A percentile compares a stretch with the other conserved stretches of the same genome.
These are phyloP conservation scores for Erebia palarica DNA, from an alignment of 2,888 invertebrate species.

Conservation along the genomic window DNA sequence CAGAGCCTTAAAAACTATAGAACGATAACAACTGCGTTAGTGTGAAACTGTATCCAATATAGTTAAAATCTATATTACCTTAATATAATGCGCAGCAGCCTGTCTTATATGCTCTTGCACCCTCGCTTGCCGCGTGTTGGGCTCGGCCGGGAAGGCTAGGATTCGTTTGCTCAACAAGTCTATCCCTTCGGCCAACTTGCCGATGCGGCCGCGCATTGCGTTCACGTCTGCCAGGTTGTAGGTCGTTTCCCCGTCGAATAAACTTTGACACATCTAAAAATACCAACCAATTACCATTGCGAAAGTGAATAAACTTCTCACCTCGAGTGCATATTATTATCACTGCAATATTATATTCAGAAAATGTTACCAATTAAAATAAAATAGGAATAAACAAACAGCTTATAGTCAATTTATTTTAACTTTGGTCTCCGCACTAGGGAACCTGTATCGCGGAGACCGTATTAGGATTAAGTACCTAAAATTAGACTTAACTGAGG, in stretches of 20 bases:
- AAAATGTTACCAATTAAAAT: too few species aligned
- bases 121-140: conserved; percentile 84
- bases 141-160: conserved; percentile 82
- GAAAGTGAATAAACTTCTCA: neutral
- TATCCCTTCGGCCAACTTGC: conserved; percentile 93
- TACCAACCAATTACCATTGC: neutral
- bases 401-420: too few species aligned
- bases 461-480: too few species aligned
- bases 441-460: too few species aligned
- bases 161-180: conserved; percentile 93
- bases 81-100: conserved; percentile 90
- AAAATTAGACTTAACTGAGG: too few species aligned
- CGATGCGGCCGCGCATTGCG: conserved; percentile 90
- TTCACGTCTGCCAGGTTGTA: conserved; percentile 93
- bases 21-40: too few species aligned
- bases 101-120: conserved; percentile 89
- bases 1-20: too few species aligned
- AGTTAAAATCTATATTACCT: conserved; percentile 60
- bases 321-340: too few species aligned
- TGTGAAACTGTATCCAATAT: too few species aligned
- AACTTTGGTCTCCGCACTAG: too few species aligned
- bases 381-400: too few species aligned
- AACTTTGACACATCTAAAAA: conserved; percentile 82
- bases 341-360: too few species aligned
- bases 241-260: conserved; percentile 94